phyloP scores from a whole-genome alignment of 2,113 vertebrate genomes.

The Microtus pennsylvanicus region DNA sequence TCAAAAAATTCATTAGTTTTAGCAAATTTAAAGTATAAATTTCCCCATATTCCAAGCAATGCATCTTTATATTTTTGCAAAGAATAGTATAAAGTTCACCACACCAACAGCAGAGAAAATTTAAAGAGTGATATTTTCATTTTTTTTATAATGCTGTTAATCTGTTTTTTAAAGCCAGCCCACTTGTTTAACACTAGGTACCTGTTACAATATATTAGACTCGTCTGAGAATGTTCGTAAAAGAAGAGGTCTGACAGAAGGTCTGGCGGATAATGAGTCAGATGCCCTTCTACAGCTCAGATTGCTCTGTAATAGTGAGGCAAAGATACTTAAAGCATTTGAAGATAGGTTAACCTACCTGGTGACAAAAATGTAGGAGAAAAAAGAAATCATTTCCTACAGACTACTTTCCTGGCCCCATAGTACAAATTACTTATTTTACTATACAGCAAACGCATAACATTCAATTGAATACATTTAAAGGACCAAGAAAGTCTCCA shows the following conservation, averaged over 20 bases:
- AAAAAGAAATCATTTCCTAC: constrained; percentile 66
- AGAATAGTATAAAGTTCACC: constrained; percentile 82
- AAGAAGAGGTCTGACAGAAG: constrained; percentile 97
- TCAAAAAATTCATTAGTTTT: neutral
- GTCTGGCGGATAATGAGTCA: constrained; percentile 90
- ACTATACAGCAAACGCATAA: constrained; percentile 59
- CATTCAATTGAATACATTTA: constrained; percentile 70
- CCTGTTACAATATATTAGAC: constrained; percentile 98
- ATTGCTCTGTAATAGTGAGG: constrained; percentile 95
- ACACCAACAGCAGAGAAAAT: constrained; percentile 85
- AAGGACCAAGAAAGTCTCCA: constrained; percentile 65
- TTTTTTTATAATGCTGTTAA: constrained; percentile 86
- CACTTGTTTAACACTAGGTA: constrained; percentile 88
- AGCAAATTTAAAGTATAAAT: neutral
- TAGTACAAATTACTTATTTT: constrained; percentile 66
- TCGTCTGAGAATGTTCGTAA: constrained; percentile 99
- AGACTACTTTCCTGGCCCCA: constrained; percentile 62
- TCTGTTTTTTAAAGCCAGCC: constrained; percentile 84
- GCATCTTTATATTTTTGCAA: constrained; percentile 85
- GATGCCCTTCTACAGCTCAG: constrained; percentile 89
- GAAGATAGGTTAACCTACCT: constrained; percentile 67
- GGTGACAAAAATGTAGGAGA: constrained; percentile 24
- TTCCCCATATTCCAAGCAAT: constrained; percentile 84
- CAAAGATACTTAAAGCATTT: constrained; percentile 86
- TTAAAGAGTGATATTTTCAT: constrained; percentile 83